Evolutionary conservation across 1,140 invertebrate species (phyloP).

Genomic region (Hydropsyche tenuis): DNA sequence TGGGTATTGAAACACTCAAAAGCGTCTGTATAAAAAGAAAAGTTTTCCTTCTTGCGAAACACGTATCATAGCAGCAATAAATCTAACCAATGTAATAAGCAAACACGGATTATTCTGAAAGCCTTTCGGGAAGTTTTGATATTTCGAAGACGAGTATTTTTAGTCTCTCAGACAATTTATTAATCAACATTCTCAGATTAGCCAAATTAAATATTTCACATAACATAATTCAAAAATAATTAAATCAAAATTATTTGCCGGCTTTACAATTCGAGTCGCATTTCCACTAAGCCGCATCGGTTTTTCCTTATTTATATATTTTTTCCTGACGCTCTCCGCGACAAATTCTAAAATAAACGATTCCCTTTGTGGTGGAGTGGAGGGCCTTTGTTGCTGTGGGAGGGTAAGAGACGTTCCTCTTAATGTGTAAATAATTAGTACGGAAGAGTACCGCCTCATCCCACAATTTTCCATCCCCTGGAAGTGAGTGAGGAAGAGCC

Average conservation of each 20-base stretch:
- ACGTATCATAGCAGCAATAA: not conserved
- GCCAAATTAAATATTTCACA: too few species aligned
- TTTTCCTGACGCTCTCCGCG: slow-evolving; percentile 5
- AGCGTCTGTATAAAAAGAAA: not conserved
- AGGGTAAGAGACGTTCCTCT: slow-evolving; percentile 7
- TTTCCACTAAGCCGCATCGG: too few species aligned
- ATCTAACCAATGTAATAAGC: too few species aligned
- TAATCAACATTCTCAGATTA: too few species aligned
- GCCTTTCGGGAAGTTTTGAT: too few species aligned
- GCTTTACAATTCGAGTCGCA: too few species aligned
- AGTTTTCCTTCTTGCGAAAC: not conserved
- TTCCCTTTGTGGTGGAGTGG: not conserved
- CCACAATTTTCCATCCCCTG: not conserved
- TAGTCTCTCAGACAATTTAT: too few species aligned
- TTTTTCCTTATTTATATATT: not conserved
- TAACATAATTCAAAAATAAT: too few species aligned
- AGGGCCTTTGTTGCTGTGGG: slow-evolving; percentile 8
- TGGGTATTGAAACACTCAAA: slow-evolving; percentile 21
- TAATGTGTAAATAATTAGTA: slow-evolving; percentile 42
- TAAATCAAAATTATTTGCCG: too few species aligned
- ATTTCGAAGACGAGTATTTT: too few species aligned
- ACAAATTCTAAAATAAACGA: slow-evolving; percentile 32
- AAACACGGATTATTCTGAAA: too few species aligned
- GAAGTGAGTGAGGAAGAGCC: slow-evolving; percentile 18
- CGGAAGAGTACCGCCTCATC: not conserved